Evolutionary conservation across 2,888 invertebrate species (phyloP), one percentile per base, ranked within the genome.

Genomic region (Brachypterus glaber): DNA sequence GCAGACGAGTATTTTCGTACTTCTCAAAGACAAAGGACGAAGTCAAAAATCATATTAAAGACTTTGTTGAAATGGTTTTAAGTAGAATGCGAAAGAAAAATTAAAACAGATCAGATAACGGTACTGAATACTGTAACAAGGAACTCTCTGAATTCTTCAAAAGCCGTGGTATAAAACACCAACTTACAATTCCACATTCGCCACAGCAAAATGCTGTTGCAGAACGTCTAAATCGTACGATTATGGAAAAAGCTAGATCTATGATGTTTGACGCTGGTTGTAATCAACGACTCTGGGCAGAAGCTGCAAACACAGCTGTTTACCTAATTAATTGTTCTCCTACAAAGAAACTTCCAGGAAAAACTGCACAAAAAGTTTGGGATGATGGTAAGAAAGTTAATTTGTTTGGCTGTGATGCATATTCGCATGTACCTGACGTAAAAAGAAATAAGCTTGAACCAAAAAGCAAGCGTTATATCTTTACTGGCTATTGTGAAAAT

Each of bases 301-400:
- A 53, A 42, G 48, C 50, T 9, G 39, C 40, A 17, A 39, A 43
- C 27, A 47, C 47, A 9, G 50, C 50, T 4, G 35, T 37, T 9
- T 46, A 44, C 42, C 17, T 46, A n/a, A 30, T 27, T 35, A 44
- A 48, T 36, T 30, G 45, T 4, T 37, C 31, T 11, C 36, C 40
- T 13, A 37, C 25, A 11, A 36, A 37, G 24, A 37, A 17, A n/a
- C 8, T 41, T 17, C 33, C 40, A 12, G 31, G 33, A 32, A 9
- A 37, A 24, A 16, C 12, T 27, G 27, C 4, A 14, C 27, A 14
- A 27, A 12, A 4, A 27, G 27, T 27, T 14, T 4, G 14, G 27
- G 13, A 14, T 27, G 27, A 27, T 27, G 4, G 14, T 27, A 14
- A 14, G 27, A 27, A 14, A 27, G 17, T 40, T 25, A n/a, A n/a